Evolutionary conservation across 2,888 invertebrate genomes (phyloP), one percentile per base, ranked within the genome.

Genomic region (Thelaira solivaga): DNA sequence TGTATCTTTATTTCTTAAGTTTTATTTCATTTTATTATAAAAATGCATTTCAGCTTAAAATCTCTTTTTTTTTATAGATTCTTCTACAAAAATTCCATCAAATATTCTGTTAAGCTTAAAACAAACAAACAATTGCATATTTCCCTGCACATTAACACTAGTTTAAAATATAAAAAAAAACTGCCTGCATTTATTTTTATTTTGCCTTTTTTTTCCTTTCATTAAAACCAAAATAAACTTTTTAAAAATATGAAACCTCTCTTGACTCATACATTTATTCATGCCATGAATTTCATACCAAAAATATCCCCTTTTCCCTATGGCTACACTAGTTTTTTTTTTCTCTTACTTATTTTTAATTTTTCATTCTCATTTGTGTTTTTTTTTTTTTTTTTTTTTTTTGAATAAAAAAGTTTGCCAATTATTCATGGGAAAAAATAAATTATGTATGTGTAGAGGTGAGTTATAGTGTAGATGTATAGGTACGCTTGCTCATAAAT

Each of bases 111-210:
- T 24, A 55, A 16, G 47, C 62, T 34, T 34, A 51, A 41, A 26
- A 22, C 10, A 67, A 5, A 36, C 8, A 64, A 36, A 13, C n/a
- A 24, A 29, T 29, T 10, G 11, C 18, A 43, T 24, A 18, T 2
- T 26, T 24, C 57, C 31, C 26, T 26, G 7, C 22, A 62, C 29
- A 22, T 43, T 26, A 16, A 41, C 43, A 24, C 18, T 51, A 36
- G 20, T 53, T 69, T 69, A 74, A 71, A 73, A 78, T 71, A 65
- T 59, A 65, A 64, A 78, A n/a, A n/a, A n/a, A n/a, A 74, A 69
- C 71, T 74, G 69, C 51, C 61, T 31, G 64, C 18, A 74, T 41
- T 10, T 41, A 20, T 34, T 47, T 57, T 7, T 64, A 22, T n/a
- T 49, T 31, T 49, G 20, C 29, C 2, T 22, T 49, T 26, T 59